Evolutionary conservation across 2,113 vertebrate species (phyloP).

Genomic region (Pelobates fuscus): DNA sequence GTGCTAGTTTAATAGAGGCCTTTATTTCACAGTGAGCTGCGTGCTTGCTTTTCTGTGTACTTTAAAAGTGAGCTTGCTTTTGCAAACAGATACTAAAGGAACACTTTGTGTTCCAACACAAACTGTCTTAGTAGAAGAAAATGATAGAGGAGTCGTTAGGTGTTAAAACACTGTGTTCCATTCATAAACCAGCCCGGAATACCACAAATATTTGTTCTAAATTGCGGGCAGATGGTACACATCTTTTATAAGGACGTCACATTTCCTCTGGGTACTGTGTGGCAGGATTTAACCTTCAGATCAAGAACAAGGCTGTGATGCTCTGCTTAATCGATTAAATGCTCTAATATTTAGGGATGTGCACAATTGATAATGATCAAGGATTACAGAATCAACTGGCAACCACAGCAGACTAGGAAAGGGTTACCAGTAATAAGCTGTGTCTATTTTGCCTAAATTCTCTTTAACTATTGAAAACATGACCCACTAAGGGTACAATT

Average conservation of each 20-base stretch:
- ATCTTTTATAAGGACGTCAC: slow-evolving; percentile 20
- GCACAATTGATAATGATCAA: no score
- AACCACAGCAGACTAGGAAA: no score
- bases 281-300: slow-evolving; percentile 20
- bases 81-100: slow-evolving; percentile 25
- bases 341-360: no score
- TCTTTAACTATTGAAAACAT: no score
- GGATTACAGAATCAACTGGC: no score
- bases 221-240: background rate
- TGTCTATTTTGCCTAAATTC: no score
- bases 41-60: slow-evolving; percentile 3
- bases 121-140: slow-evolving; percentile 25
- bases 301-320: slow-evolving; percentile 4
- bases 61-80: slow-evolving; percentile 14
- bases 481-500: no score
- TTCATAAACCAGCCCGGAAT: slow-evolving; percentile 27
- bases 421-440: no score
- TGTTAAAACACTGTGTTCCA: slow-evolving; percentile 39
- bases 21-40: slow-evolving; percentile 24
- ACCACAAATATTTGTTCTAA: slow-evolving; percentile 7
- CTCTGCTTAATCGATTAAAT: background rate
- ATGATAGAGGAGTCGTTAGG: slow-evolving; percentile 21
- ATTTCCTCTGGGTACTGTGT: slow-evolving; percentile 13
- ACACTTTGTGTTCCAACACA: slow-evolving; percentile 30
- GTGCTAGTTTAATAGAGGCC: slow-evolving; percentile 25